Base-by-base conservation (phyloP, 2,888 invertebrate species). In the Rhamphomyia laevipes region DNA sequence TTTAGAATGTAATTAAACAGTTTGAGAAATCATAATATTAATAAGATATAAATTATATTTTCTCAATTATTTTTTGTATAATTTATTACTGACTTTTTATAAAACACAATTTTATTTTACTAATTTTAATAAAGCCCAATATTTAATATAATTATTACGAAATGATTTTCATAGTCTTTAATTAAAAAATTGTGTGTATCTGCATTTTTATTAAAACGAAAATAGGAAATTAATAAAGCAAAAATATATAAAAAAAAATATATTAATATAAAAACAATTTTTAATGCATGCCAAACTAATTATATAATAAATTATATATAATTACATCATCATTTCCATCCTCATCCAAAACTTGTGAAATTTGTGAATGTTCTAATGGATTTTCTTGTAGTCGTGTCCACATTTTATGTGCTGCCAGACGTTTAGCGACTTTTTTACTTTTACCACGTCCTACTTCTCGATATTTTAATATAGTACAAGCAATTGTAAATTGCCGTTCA, bases 391-490 rank as follows among this genome's bases (percentile, higher is more conserved):
- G 70, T 37, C 81, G 77, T 57, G 84, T 84, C 86, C 86, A 87
- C 93, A 96, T 93, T 68, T 89, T 87, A 65, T 89, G 86, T 3
- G 96, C 96, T 1, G 96, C 95, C 66, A 89, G 82, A n/a, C 95
- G 78, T 71, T 97, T 97, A 4, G 96, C 95, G 46, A 93, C 76
- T 69, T 96, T 96, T 75, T 97, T 97, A 46, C 93, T 94, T 64
- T 94, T 92, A 15, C 94, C 95, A 37, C 83, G 84, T 45, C 91
- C 90, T 35, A 84, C 74, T 71, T 94, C 92, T 23, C 83, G 81
- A 59, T 86, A 84, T 60, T 87, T 90, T 57, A 90, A 75, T 58
- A 95, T 84, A 48, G 84, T 84, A 66, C 96, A 95, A 4, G 87
- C 82, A 61, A 95, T 92, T 0, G 93, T 89, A 65, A 96, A 97